These are phyloP conservation scores for Dipodomys stephensi DNA, from an alignment of 2,113 vertebrate genomes.

Conservation along the genomic window DNA sequence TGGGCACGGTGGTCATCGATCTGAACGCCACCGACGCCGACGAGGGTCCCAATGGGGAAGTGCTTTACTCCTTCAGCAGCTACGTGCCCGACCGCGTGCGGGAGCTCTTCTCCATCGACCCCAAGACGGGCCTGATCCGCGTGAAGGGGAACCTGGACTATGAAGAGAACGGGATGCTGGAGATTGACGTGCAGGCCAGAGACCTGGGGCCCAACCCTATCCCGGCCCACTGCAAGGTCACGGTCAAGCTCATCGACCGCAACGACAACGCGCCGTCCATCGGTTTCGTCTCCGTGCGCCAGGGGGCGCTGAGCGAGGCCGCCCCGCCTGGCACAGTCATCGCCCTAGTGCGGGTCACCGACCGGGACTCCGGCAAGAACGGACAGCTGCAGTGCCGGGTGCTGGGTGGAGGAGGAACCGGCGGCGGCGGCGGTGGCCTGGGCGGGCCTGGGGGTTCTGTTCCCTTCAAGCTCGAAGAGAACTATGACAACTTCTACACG, in stretches of 20 bases:
- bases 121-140: conserved; percentile 95
- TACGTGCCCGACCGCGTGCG: conserved; percentile 96
- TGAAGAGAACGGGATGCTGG: conserved; percentile 96
- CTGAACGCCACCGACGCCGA: conserved; percentile 98
- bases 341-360: conserved; percentile 96
- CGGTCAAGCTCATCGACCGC: conserved; percentile 95
- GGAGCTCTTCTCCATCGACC: conserved; percentile 97
- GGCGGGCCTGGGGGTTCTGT: conserved; percentile 82
- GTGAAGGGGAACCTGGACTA: conserved; percentile 98
- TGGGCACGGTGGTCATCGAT: conserved; percentile 94
- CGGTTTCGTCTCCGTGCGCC: conserved; percentile 97
- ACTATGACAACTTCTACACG: conserved; percentile 98
- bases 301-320: conserved; percentile 98
- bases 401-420: conserved; percentile 86
- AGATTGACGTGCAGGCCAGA: conserved; percentile 97
- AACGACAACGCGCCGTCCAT: conserved; percentile 99
- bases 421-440: conserved; percentile 76
- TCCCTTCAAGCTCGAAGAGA: conserved; percentile 97
- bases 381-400: conserved; percentile 98
- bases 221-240: conserved; percentile 99
- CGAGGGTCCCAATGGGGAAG: conserved; percentile 97
- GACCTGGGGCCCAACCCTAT: conserved; percentile 98
- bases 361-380: conserved; percentile 97
- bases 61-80: conserved; percentile 97
- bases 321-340: conserved; percentile 97